A percentile compares a stretch with the other conserved stretches of the same genome.
Evolutionary conservation across 2,113 vertebrate species (phyloP).

Genomic region (Octodon degus): DNA sequence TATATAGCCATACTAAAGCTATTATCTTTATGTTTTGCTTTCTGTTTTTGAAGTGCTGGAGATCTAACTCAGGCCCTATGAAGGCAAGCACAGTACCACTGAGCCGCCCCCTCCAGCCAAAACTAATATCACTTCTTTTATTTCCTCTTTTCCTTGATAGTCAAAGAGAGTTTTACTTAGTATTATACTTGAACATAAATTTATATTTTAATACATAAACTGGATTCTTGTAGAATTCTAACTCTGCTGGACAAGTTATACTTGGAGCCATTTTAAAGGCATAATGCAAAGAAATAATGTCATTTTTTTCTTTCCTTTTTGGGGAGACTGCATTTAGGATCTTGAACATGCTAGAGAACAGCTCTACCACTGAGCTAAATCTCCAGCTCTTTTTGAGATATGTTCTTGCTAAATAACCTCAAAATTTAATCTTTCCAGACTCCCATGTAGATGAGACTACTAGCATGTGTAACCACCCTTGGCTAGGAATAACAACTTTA

Average conservation of each 20-base stretch:
- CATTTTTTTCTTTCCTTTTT: neutral
- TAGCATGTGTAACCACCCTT: neutral
- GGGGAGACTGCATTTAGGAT: neutral
- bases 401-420: neutral
- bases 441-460: neutral
- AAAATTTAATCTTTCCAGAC: neutral
- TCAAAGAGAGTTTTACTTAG: conserved; percentile 54
- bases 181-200: conserved; percentile 39
- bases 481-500: conserved; percentile 55
- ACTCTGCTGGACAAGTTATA: conserved; percentile 72
- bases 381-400: neutral
- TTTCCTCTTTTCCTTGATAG: conserved; percentile 11
- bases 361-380: neutral
- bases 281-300: conserved; percentile 73
- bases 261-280: conserved; percentile 70
- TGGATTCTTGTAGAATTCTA: conserved; percentile 20
- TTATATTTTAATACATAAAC: conserved; percentile 66
- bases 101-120: neutral
- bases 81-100: neutral
- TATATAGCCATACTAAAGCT: conserved; percentile 18
- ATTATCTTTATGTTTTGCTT: neutral
- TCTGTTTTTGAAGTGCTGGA: neutral
- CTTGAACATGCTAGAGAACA: neutral
- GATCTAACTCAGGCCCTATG: neutral
- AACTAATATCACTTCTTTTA: neutral